Evolutionary conservation across 2,113 vertebrate species (phyloP).

Genomic region (Actenoides lindsayi): DNA sequence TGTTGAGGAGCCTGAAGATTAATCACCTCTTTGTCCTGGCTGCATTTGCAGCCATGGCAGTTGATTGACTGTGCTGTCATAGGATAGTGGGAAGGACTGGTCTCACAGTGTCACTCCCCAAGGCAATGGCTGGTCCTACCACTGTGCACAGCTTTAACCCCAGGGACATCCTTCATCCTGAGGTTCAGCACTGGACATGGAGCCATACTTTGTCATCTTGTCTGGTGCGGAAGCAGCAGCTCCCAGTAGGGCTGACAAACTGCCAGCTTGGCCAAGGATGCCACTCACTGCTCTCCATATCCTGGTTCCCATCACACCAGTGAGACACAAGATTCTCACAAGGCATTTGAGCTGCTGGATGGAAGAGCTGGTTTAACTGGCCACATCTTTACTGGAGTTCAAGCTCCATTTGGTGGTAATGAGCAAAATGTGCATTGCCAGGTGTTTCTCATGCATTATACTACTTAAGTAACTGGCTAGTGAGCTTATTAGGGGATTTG

Average conservation of each 20-base stretch:
- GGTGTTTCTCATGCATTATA: neutral
- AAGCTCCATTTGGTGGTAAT: neutral
- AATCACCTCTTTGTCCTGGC: neutral
- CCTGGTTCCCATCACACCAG: accelerated
- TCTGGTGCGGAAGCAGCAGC: neutral
- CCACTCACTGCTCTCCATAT: neutral
- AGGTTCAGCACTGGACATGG: neutral
- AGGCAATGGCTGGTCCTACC: neutral
- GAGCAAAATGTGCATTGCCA: neutral
- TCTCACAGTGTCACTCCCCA: accelerated
- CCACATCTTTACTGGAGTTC: neutral
- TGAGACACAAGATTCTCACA: neutral
- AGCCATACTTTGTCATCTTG: accelerated
- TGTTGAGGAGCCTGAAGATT: neutral
- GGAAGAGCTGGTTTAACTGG: neutral
- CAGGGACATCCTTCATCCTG: neutral
- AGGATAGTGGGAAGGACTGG: neutral
- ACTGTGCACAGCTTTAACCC: neutral
- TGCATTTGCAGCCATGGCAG: neutral
- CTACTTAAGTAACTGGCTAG: neutral
- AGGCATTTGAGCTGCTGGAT: neutral
- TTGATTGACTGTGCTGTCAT: neutral
- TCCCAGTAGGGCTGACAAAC: neutral
- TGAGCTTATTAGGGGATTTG: neutral
- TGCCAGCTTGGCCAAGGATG: neutral